Base-by-base conservation (phyloP, 2,888 invertebrate species). In the Criorhina ranunculi region DNA sequence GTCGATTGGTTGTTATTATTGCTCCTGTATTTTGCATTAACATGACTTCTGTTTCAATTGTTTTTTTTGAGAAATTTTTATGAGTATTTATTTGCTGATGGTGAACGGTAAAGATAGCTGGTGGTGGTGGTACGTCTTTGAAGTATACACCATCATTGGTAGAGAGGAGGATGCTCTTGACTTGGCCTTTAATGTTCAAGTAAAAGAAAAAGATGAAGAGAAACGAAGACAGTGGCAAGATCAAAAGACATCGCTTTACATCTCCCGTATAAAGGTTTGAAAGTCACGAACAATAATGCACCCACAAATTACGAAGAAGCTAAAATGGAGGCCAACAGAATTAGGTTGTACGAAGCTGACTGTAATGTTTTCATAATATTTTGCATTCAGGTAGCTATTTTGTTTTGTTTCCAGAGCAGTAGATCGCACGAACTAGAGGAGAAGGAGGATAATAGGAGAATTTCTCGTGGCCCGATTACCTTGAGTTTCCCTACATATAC, bases 11-110 rank as follows among this genome's bases (percentile, higher is more conserved):
- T 86, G 87, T 85, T 87, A 85, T 86, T 87, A 87, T 81, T 87
- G 87, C 87, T 86, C 86, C 87, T 85, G 87, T 86, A 86, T 81
- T 87, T 85, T 87, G 86, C 85, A 87, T 87, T 87, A 81, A 87
- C 87, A 87, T 87, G 87, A 86, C 87, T 87, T 87, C 87, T 87
- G 87, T 86, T 87, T 87, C 87, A 77, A 86, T 87, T 87, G 87
- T 86, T 77, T 86, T 73, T 86, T 77, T 86, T 73, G 64, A 64
- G 86, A 70, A 79, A 86, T 86, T 85, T 79, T 81, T 81, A 85
- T 85, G 85, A 85, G 80, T 75, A 85, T 75, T 79, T 80, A 70
- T 75, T 75, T 67, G 73, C 72, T 66, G 75, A 51, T 60, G 51
- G 35, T 42, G 17, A 37, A 24, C 49, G 49, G 67, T 51, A 29